Percentiles rank a stretch among this genome's conserved stretches.
These are phyloP conservation scores for Tachina grossa DNA, from an alignment of 2,888 invertebrate species.

Conservation along the genomic window DNA sequence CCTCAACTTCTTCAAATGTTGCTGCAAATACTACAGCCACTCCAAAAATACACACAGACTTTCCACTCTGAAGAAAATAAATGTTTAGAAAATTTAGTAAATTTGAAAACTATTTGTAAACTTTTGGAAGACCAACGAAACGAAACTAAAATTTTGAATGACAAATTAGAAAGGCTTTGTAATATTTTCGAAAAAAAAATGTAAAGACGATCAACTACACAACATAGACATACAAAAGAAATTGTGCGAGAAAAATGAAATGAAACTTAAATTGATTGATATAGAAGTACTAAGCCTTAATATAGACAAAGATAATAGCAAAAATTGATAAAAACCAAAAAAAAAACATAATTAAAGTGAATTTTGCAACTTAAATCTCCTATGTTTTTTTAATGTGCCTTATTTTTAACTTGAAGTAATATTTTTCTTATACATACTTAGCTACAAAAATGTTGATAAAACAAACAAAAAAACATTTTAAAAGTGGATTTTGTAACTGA, in stretches of 20 bases:
- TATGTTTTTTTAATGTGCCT: background rate
- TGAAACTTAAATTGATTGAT: background rate
- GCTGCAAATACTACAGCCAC: background rate
- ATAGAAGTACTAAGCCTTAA: background rate
- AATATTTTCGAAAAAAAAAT: too few species aligned
- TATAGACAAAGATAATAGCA: background rate
- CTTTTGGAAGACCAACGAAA: conserved; percentile 1
- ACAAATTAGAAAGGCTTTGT: too few species aligned
- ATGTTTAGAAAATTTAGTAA: background rate
- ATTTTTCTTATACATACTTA: background rate
- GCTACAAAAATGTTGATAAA: conserved; percentile 1
- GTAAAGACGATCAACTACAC: background rate
- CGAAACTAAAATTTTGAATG: background rate
- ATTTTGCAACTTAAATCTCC: background rate
- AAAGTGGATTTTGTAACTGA: too few species aligned
- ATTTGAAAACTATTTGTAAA: conserved; percentile 2
- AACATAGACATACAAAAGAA: background rate
- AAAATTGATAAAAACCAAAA: background rate
- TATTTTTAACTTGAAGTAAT: conserved; percentile 5
- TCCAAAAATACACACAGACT: background rate
- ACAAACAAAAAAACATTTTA: background rate
- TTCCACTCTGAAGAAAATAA: background rate
- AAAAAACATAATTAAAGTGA: background rate
- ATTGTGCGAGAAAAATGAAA: background rate
- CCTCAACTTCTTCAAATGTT: background rate